phyloP scores from a whole-genome alignment of 2,113 vertebrate genomes.

The Hoplias malabaricus region DNA sequence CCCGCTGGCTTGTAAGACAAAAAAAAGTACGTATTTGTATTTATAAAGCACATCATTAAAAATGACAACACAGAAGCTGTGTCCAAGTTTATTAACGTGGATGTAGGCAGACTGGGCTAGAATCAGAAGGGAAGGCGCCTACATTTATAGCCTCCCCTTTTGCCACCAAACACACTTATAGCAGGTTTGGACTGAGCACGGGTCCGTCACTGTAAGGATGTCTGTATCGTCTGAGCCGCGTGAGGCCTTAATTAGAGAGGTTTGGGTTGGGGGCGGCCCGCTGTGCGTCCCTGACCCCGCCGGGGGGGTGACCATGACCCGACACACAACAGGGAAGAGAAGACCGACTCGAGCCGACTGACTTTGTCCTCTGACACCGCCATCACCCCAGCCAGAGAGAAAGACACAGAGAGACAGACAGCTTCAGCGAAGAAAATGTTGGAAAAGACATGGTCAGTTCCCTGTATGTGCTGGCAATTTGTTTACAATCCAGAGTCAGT shows the following conservation, averaged over 20 bases:
- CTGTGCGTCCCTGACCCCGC: conserved; percentile 67
- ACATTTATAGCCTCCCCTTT: no score
- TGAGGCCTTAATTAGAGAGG: conserved; percentile 36
- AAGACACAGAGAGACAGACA: background rate
- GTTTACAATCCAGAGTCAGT: no score
- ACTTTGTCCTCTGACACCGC: conserved; percentile 25
- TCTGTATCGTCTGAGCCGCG: conserved; percentile 4
- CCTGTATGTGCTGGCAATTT: no score
- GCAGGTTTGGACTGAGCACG: background rate
- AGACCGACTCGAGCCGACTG: conserved; percentile 4
- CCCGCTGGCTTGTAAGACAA: conserved; percentile 9
- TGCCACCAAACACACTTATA: background rate
- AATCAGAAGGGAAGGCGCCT: background rate
- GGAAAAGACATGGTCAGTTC: background rate
- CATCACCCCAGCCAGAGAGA: background rate
- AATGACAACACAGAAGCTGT: conserved; percentile 35
- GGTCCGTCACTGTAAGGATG: background rate
- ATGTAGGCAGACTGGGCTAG: background rate
- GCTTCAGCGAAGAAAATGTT: background rate
- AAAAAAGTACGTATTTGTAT: background rate
- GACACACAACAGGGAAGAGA: conserved; percentile 46
- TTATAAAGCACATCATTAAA: conserved; percentile 45
- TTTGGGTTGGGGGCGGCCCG: conserved; percentile 38
- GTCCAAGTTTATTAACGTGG: conserved; percentile 11
- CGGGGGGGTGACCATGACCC: conserved; percentile 37